Base-by-base conservation (phyloP, 2,113 vertebrate genomes). In the Ochotona curzoniae region DNA sequence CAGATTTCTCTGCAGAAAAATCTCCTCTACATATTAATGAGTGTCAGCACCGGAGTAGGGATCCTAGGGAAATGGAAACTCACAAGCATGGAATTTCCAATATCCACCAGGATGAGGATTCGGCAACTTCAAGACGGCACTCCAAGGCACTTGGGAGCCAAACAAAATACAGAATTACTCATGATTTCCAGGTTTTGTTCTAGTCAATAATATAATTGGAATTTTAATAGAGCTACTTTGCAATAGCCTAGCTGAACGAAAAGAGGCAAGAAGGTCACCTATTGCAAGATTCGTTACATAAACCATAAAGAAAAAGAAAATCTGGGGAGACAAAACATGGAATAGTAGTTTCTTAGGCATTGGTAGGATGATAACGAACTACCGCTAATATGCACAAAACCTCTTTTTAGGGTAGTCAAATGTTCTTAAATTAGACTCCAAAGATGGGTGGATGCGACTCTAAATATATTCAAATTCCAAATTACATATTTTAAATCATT, bases 301-400 rank as follows among this genome's bases (percentile, higher is more conserved):
- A 86, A 95, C 14, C 73, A 8, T 71, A 20, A 32, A 57, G 12
- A 49, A 66, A 60, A 87, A 94, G n/a, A 57, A 54, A 78, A 78
- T 47, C 23, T 44, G 20, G 26, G 64, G 3, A 81, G 5, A 81
- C 5, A 78, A 1, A 73, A 47, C 23, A 21, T 61, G 32, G 14
- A 63, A 49, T 23, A 70, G 11, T 73, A 25, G 4, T 74, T 92
- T 8, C 71, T 63, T 51, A 38, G 20, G 73, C 18, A 12, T 66
- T 93, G 35, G 49, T 67, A 2, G 5, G 5, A 51, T 13, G 3
- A 64, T 61, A 49, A 90, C 28, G 23, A 60, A 21, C 18, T 81
- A 60, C 7, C 54, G 9, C 5, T 67, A 47, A 30, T 2, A 11
- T 67, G 14, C 7, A 60, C 3, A 83, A 26, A 1, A 2, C 85